Percentiles rank a stretch among this genome's conserved stretches.
phyloP scores from a whole-genome alignment of 2,797 vertebrate species.

The Microchirus variegatus region DNA sequence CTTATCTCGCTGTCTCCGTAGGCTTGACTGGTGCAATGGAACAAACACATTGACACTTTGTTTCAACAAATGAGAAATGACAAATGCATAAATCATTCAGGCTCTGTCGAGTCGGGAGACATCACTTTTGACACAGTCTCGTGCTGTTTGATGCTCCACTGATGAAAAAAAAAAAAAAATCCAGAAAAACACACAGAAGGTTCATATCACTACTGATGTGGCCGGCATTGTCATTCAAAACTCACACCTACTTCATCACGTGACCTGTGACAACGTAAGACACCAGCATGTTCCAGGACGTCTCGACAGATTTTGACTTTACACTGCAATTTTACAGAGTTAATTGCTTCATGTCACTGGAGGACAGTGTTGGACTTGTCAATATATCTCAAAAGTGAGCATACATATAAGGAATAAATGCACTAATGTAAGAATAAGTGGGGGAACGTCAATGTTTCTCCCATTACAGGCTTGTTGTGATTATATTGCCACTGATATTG shows the following conservation, averaged over 20 bases:
- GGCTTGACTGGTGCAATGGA: slow-evolving; percentile 68
- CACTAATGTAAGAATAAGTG: slow-evolving; percentile 1
- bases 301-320: not conserved
- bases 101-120: slow-evolving; percentile 63
- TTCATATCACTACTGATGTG: slow-evolving; percentile 29
- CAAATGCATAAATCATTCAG: slow-evolving; percentile 85
- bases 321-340: not conserved
- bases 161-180: slow-evolving; percentile 56
- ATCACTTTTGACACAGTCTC: slow-evolving; percentile 67
- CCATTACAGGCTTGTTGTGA: slow-evolving; percentile 24
- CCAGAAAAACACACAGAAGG: slow-evolving; percentile 27
- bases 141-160: slow-evolving; percentile 61
- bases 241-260: not conserved
- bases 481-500: slow-evolving; percentile 28
- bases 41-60: slow-evolving; percentile 77
- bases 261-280: not conserved
- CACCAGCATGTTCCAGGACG: not conserved
- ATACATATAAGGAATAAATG: slow-evolving; percentile 12
- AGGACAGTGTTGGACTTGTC: not conserved
- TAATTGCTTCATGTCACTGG: slow-evolving; percentile 1
- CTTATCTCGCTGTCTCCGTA: slow-evolving; percentile 57
- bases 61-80: slow-evolving; percentile 85
- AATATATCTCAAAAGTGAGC: slow-evolving; percentile 13
- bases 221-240: slow-evolving; percentile 12
- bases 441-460: slow-evolving; percentile 18